Base-by-base conservation (phyloP, 2,797 vertebrate species). In the Harpagifer antarcticus region DNA sequence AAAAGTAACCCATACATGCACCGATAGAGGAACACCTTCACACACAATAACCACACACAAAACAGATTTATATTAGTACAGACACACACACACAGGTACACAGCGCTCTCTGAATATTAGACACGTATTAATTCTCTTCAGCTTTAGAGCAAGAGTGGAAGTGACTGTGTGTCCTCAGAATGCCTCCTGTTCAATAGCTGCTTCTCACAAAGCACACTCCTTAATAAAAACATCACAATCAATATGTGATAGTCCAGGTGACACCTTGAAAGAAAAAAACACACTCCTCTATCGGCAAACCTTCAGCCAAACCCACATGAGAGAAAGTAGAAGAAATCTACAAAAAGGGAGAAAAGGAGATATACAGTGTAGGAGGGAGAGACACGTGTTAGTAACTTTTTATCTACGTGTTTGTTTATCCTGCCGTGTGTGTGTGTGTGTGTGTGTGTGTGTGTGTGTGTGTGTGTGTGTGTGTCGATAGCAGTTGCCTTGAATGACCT, bases 61-160 rank as follows among this genome's bases (percentile, higher is more conserved):
- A 74, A 71, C 27, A 27, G 27, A 27, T 27, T 27, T 27, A 27
- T 27, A 27, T 27, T 27, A 27, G 27, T 27, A 5, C 4, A 5
- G 1, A 60, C 20, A 57, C 19, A 56, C 17, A 60, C 49, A 44
- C 33, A 37, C 1, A 64, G 23, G 47, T 44, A 54, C 40, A 64
- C 72, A 37, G 67, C 56, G 68, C 45, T 78, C 63, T 64, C 53
- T 76, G 80, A 81, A 84, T 83, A 84, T 85, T 74, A 88, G 75
- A 79, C 60, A 70, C 63, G 69, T 90, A 91, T 93, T 93, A 81
- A 92, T 93, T 93, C 81, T 90, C 87, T 92, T 93, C 91, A 92
- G 86, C 78, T 27, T 33, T 27, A 31, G 64, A 82, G 82, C 19
- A 40, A 69, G 68, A 90, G 74, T 69, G 54, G 78, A 86, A 84